Percentiles rank a stretch among this genome's conserved stretches.
Evolutionary conservation across 2,113 vertebrate genomes (phyloP).

Genomic region (Peromyscus californicus): DNA sequence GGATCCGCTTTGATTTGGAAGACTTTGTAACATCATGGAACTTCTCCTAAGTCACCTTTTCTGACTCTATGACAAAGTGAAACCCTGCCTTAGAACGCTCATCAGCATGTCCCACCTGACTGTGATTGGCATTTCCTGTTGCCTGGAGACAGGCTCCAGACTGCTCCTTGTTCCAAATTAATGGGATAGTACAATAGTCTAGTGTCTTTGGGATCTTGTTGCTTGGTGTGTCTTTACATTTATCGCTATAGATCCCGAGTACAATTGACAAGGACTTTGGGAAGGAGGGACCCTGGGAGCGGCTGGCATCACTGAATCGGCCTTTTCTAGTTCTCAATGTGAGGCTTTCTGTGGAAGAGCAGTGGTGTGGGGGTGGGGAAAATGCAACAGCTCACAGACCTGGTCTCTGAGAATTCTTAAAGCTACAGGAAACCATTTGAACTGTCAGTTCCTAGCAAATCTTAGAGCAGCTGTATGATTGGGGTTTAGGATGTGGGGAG

Average conservation of each 20-base stretch:
- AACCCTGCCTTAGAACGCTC: slow-evolving; percentile 76
- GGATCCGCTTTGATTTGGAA: background rate
- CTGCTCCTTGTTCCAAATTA: slow-evolving; percentile 82
- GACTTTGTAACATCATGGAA: slow-evolving; percentile 8
- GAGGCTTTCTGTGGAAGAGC: slow-evolving; percentile 81
- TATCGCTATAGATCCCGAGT: slow-evolving; percentile 85
- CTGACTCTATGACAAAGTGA: slow-evolving; percentile 65
- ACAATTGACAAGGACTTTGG: slow-evolving; percentile 89
- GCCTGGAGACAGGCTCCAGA: slow-evolving; percentile 78
- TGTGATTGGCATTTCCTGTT: slow-evolving; percentile 82
- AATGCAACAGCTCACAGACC: slow-evolving; percentile 51
- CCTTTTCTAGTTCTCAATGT: slow-evolving; percentile 87
- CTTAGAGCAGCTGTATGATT: background rate
- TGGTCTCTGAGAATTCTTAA: slow-evolving; percentile 59
- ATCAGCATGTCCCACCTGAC: slow-evolving; percentile 80
- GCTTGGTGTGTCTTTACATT: slow-evolving; percentile 86
- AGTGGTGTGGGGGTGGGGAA: slow-evolving; percentile 60
- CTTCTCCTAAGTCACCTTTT: background rate
- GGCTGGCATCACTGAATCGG: slow-evolving; percentile 86
- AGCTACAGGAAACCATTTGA: slow-evolving; percentile 23
- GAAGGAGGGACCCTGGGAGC: slow-evolving; percentile 86
- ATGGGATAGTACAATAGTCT: slow-evolving; percentile 81
- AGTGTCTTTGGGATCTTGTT: slow-evolving; percentile 81
- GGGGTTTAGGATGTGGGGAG: background rate
- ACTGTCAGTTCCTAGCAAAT: slow-evolving; percentile 24